Evolutionary conservation across 2,888 invertebrate species (phyloP).

Genomic region (Ophion slaviceki): DNA sequence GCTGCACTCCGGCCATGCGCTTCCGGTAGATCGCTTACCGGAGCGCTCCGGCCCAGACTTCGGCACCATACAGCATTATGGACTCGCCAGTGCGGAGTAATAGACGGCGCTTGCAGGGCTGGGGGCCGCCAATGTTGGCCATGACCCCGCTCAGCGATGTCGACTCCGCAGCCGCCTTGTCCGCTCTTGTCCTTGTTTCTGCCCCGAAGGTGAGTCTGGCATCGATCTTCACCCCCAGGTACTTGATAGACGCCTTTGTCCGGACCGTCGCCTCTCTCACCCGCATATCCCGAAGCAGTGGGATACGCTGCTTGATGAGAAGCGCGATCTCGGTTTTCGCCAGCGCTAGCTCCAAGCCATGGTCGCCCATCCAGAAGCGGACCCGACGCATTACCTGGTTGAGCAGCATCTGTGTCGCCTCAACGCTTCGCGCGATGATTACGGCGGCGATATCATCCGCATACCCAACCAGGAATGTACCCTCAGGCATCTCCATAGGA

Average conservation of each 20-base stretch:
- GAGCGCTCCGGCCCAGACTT: constrained; percentile 28
- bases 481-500: too few relatives aligned
- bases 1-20: constrained; percentile 19
- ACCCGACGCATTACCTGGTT: not conserved
- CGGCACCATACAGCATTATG: constrained; percentile 33
- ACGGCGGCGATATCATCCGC: constrained; percentile 39
- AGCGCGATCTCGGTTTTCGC: too few relatives aligned
- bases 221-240: constrained; percentile 45
- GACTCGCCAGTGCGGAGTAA: constrained; percentile 54
- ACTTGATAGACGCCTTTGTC: constrained; percentile 20
- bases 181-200: constrained; percentile 28
- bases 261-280: too few relatives aligned
- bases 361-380: not conserved
- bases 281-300: not conserved
- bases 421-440: constrained; percentile 4
- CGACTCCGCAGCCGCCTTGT: constrained; percentile 54
- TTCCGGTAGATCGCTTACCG: constrained; percentile 14
- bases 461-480: not conserved
- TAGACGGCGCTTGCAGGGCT: constrained; percentile 45
- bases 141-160: constrained; percentile 58
- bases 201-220: constrained; percentile 20
- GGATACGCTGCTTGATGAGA: not conserved
- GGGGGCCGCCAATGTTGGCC: constrained; percentile 59
- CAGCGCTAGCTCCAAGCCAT: too few relatives aligned
- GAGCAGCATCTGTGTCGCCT: constrained; percentile 8